Conservation (phyloP, 2,888 invertebrate species). For the Linyphia triangularis region DNA sequence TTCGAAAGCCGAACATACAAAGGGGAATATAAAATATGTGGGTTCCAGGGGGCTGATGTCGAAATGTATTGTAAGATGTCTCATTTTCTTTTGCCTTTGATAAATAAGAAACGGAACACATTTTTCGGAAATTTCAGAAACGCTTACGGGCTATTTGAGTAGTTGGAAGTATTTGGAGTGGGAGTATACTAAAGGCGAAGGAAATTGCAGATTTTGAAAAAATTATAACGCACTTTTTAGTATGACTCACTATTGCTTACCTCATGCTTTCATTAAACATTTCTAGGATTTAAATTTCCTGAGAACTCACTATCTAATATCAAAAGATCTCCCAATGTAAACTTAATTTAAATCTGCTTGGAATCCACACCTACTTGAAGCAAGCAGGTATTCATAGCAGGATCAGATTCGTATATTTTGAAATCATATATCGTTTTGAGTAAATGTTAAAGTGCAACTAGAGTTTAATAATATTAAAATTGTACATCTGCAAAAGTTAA, state of each 20-base stretch:
- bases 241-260: neutral
- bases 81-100: conserved; percentile 35
- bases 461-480: too few relatives aligned
- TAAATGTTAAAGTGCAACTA: too few relatives aligned
- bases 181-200: neutral
- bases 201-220: conserved; percentile 26
- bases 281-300: neutral
- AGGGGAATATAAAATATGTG: conserved; percentile 52
- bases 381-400: too few relatives aligned
- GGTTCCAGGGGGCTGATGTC: conserved; percentile 21
- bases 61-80: conserved; percentile 45
- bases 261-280: neutral
- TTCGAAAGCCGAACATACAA: conserved; percentile 65
- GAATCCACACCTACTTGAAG: too few relatives aligned
- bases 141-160: conserved; percentile 40
- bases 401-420: too few relatives aligned
- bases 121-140: conserved; percentile 31
- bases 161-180: neutral
- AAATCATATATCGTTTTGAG: too few relatives aligned
- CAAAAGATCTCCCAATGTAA: neutral
- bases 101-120: conserved; percentile 40
- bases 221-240: neutral
- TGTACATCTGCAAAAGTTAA: too few relatives aligned
- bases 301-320: neutral
- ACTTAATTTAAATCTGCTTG: neutral